These are phyloP conservation scores for Zosterops borbonicus DNA, from an alignment of 2,113 vertebrate species.

Conservation along the genomic window DNA sequence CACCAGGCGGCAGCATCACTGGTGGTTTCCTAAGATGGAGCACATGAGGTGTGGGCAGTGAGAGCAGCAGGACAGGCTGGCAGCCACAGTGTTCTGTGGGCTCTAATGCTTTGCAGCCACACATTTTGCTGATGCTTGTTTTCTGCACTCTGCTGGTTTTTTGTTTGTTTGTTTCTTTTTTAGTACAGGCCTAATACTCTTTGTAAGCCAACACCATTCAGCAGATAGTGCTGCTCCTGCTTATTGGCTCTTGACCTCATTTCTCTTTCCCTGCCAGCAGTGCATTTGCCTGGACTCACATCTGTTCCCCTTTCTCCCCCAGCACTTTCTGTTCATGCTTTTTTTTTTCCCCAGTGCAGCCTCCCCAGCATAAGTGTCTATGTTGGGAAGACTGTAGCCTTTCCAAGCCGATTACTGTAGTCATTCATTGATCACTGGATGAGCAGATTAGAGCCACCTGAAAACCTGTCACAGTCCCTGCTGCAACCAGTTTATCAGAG, in stretches of 20 bases:
- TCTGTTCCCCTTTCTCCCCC: not conserved
- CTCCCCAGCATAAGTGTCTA: slow-evolving; percentile 12
- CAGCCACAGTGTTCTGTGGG: not conserved
- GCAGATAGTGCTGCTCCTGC: not conserved
- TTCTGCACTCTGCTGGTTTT: not conserved
- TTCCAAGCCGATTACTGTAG: slow-evolving; percentile 66
- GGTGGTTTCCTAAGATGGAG: not conserved
- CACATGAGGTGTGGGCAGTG: not conserved
- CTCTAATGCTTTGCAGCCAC: not conserved
- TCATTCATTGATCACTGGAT: slow-evolving; percentile 18
- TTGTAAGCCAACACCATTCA: not conserved
- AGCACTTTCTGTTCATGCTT: not conserved
- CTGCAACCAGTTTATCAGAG: slow-evolving; percentile 22
- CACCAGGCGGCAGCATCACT: not conserved
- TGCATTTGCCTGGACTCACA: not conserved
- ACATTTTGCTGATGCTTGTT: not conserved
- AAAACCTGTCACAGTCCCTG: slow-evolving; percentile 33
- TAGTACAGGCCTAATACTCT: not conserved
- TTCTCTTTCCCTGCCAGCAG: not conserved
- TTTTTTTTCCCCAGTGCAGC: not conserved
- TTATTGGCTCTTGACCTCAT: not conserved
- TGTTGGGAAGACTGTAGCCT: slow-evolving; percentile 44
- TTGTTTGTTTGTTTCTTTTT: not conserved
- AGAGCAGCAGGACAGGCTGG: not conserved
- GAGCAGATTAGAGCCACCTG: slow-evolving; percentile 66